Percentiles rank a stretch among this genome's conserved stretches.
Conservation (phyloP, 2,888 invertebrate species). For the Hypena proboscidalis region DNA sequence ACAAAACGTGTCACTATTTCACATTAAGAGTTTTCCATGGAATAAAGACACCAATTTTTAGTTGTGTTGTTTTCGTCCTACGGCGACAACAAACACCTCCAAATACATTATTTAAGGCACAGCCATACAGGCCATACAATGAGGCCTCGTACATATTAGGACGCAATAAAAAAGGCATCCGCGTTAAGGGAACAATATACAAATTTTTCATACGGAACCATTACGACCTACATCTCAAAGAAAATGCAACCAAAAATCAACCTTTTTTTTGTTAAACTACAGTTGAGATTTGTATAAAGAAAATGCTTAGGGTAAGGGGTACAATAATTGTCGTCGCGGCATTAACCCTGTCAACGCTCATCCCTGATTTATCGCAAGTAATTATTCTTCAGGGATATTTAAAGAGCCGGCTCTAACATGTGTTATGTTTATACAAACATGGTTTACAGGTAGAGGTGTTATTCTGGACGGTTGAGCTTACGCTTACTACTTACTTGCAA, state of each 20-base stretch:
- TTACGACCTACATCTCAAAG: conserved; percentile 4
- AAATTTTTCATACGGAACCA: conserved; percentile 30
- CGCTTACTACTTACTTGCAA: too few species aligned
- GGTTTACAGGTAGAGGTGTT: conserved; percentile 38
- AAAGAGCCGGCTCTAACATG: conserved; percentile 46
- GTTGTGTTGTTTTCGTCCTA: not conserved
- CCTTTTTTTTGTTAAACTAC: not conserved
- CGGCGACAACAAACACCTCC: conserved; percentile 8
- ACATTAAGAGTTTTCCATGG: too few species aligned
- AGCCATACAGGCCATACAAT: conserved; percentile 19
- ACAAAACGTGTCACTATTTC: too few species aligned
- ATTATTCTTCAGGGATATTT: conserved; percentile 59
- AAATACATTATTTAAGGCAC: conserved; percentile 19
- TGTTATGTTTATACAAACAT: conserved; percentile 58
- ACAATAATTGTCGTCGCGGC: conserved; percentile 61
- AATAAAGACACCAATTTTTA: too few species aligned
- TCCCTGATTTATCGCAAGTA: conserved; percentile 73
- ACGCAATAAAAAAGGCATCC: conserved; percentile 52
- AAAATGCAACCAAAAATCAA: not conserved
- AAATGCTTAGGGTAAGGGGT: conserved; percentile 54
- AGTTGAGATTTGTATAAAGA: conserved; percentile 22
- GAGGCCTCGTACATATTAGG: conserved; percentile 33
- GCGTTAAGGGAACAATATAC: conserved; percentile 59
- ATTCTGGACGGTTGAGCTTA: conserved; percentile 20
- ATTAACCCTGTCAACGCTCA: conserved; percentile 74